These are phyloP conservation scores for Sebastes paucispinis DNA, from an alignment of 2,797 vertebrate species.

Conservation along the genomic window DNA sequence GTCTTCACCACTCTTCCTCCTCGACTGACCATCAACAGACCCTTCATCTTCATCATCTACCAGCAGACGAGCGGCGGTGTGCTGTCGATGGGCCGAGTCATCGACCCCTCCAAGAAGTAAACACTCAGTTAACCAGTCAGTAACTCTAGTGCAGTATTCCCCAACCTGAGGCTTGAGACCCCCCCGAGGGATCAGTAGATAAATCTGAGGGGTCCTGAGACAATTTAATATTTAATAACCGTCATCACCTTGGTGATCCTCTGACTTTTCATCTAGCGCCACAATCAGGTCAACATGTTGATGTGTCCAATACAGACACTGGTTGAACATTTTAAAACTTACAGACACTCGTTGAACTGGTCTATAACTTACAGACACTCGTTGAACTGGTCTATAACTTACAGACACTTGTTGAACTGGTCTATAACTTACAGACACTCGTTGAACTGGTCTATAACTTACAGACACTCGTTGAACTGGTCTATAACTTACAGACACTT, in stretches of 20 bases:
- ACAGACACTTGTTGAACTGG: not conserved
- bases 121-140: not conserved
- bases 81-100: conserved; percentile 88
- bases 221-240: not conserved
- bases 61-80: conserved; percentile 82
- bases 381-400: not conserved
- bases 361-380: too few relatives aligned
- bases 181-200: accelerated
- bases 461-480: too few relatives aligned
- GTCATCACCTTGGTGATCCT: too few relatives aligned
- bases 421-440: too few relatives aligned
- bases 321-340: not conserved
- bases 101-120: conserved; percentile 79
- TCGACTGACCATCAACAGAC: conserved; percentile 84
- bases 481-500: too few relatives aligned
- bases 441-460: too few relatives aligned
- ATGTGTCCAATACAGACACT: not conserved
- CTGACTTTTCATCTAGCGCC: too few relatives aligned
- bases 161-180: not conserved
- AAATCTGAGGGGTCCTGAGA: not conserved
- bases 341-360: too few relatives aligned
- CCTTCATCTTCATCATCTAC: conserved; percentile 90
- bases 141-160: not conserved
- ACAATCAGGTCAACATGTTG: too few relatives aligned
- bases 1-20: conserved; percentile 79